Percentiles rank a stretch among this genome's conserved stretches.
Evolutionary conservation across 2,888 invertebrate species (phyloP).

Genomic region (Stenichneumon culpator): DNA sequence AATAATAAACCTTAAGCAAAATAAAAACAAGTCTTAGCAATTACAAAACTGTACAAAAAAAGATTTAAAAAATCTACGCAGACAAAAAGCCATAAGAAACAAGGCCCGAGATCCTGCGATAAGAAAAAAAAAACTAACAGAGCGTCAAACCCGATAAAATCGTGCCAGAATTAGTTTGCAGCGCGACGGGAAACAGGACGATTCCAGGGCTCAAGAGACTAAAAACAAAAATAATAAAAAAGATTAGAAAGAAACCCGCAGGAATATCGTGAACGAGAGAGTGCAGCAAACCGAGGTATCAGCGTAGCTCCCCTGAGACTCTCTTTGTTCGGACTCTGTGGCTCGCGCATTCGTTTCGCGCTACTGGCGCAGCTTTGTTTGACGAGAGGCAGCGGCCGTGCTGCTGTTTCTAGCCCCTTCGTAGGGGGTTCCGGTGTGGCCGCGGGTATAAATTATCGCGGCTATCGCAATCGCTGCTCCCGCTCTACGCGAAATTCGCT

Average conservation of each 20-base stretch:
- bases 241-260: conserved; percentile 18
- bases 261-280: conserved; percentile 33
- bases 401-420: conserved; percentile 18
- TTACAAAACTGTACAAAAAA: conserved; percentile 1
- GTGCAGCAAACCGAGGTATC: conserved; percentile 43
- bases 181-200: conserved; percentile 54
- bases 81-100: conserved; percentile 24
- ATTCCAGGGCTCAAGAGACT: background rate
- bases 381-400: conserved; percentile 65
- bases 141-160: conserved; percentile 35
- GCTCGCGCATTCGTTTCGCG: conserved; percentile 79
- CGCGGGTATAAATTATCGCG: conserved; percentile 7
- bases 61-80: conserved; percentile 15
- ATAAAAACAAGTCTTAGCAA: background rate
- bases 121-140: background rate
- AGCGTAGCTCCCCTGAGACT: conserved; percentile 38
- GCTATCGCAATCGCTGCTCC: conserved; percentile 11
- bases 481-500: conserved; percentile 18
- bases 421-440: background rate
- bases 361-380: conserved; percentile 82
- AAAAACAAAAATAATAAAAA: background rate
- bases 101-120: background rate
- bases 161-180: conserved; percentile 65
- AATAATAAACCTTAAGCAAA: background rate
- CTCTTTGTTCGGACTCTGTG: conserved; percentile 78